phyloP scores from a whole-genome alignment of 92 coral and sea anemone genomes.

The Umimayanthus kanabou region DNA sequence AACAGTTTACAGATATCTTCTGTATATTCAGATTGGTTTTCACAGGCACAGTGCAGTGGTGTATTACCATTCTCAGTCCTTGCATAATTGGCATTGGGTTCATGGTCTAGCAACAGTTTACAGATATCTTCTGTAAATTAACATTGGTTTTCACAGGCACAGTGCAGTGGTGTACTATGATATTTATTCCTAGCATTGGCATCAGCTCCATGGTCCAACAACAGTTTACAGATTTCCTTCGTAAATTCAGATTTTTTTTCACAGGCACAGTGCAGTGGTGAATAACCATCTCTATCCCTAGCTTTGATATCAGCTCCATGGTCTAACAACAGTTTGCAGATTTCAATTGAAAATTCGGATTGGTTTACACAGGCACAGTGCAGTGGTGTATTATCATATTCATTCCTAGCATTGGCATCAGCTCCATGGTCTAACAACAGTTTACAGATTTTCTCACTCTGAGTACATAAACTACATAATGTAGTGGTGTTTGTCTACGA shows the following conservation, averaged over 20 bases:
- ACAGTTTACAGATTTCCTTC: background rate
- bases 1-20: constrained; percentile 3
- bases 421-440: constrained; percentile 1
- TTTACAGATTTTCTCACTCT: background rate
- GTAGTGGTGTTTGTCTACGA: background rate
- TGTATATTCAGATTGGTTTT: no score
- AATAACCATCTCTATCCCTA: background rate
- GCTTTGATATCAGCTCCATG: background rate
- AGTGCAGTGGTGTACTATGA: background rate
- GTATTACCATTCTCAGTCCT: background rate
- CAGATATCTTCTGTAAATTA: background rate
- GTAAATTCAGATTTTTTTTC: background rate
- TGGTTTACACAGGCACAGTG: background rate
- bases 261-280: background rate
- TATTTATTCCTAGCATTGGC: background rate
- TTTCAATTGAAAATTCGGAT: background rate
- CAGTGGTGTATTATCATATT: background rate
- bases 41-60: no score
- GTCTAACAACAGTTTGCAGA: background rate
- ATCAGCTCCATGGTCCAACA: background rate
- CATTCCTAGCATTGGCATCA: background rate
- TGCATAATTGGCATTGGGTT: background rate
- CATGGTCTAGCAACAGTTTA: background rate
- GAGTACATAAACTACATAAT: no score
- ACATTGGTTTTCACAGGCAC: background rate